Evolutionary conservation across 53 echinoderm and acorn worm genomes (phyloP).

Genomic region (Arbacia lixula): DNA sequence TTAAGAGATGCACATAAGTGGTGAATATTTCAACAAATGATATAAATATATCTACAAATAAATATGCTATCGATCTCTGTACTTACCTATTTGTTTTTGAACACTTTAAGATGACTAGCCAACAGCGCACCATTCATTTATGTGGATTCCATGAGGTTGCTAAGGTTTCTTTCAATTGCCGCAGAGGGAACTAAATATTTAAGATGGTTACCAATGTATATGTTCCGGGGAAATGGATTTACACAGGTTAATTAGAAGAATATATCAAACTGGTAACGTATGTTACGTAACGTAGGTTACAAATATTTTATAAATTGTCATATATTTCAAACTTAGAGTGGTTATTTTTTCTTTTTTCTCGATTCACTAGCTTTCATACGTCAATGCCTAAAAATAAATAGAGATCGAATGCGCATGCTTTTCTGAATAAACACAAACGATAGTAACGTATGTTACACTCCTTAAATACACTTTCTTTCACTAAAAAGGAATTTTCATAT

Average conservation of each 20-base stretch:
- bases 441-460: constrained; percentile 19
- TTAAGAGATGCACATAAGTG: background rate
- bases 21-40: background rate
- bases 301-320: background rate
- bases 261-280: constrained; percentile 25
- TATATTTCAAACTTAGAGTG: background rate
- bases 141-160: background rate
- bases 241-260: background rate
- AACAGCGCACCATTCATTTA: background rate
- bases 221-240: background rate
- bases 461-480: constrained; percentile 15
- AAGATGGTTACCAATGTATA: background rate
- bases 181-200: background rate
- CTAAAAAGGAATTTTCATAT: background rate
- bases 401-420: background rate
- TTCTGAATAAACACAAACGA: background rate
- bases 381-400: constrained; percentile 8
- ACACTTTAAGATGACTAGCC: background rate
- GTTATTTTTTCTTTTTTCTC: background rate
- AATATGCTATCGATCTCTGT: background rate
- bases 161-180: constrained; percentile 5
- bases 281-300: constrained; percentile 4
- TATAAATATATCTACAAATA: background rate
- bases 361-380: background rate
- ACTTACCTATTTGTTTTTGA: background rate